Base-by-base conservation (phyloP, 2,888 invertebrate species). In the Caenorhabditis sp. region DNA sequence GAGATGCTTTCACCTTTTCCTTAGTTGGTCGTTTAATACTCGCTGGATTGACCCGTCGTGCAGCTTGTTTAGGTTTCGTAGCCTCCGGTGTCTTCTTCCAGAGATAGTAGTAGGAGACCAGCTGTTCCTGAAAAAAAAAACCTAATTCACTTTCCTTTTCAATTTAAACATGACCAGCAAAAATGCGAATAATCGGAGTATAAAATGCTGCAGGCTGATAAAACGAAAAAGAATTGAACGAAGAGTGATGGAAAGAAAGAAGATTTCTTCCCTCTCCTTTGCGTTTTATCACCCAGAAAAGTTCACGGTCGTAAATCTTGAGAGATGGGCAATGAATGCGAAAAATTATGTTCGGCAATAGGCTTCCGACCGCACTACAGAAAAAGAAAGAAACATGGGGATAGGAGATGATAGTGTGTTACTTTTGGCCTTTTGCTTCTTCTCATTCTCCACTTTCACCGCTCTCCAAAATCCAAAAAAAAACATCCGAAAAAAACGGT, bases 21-120 rank as follows among this genome's bases (percentile, higher is more conserved):
- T 89, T 87, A 70, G 61, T 75, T 41, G 89, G 80, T 58, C 86
- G 66, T 61, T 87, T 86, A 28, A 86, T 84, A 26, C 80, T 77
- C 47, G 80, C 68, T n/a, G 75, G 84, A 54, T 84, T 84, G 12
- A 75, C 59, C 16, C 83, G 69, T 19, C 83, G 69, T 28, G 85
- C 69, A 31, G 79, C 77, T 59, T 80, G 83, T 89, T 98, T 95
- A 93, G 97, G 97, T 93, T 96, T 97, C 93, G 96, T 96, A 85
- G 98, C 98, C 91, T 97, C 97, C 24, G 98, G 97, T 49, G 98
- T 97, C 94, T 98, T 99, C 94, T 99, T 99, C 99, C 99, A 99
- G 92, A 97, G 94, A 94, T 99, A 99, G 94, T 99, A 99, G 94
- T 96, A 99, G 93, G 98, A 97, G 73, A 99, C 97, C 92, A 99